Evolutionary conservation across 2,797 vertebrate genomes (phyloP), one percentile per base, ranked within the genome.

Genomic region (Triplophysa yarkandensis): DNA sequence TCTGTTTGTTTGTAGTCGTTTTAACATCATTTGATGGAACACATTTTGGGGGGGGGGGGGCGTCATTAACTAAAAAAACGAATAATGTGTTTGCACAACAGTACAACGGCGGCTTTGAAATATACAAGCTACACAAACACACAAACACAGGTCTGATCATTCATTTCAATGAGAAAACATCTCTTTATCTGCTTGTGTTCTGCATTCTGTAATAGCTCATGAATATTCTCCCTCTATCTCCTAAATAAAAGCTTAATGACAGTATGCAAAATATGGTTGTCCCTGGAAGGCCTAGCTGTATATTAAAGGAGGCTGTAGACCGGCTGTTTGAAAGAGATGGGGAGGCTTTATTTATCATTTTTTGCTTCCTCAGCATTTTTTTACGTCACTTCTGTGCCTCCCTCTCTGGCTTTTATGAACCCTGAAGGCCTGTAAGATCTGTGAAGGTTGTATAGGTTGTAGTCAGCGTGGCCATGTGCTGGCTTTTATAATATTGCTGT

Each of bases 301-400:
- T 83, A 90, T 90, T 83, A 82, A 44, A 77, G 46, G 4, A 34
- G 46, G 16, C 57, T 27, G 62, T 46, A 57, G 46, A 43, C 58
- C 1, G 2, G 21, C 52, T 11, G 16, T 52, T 17, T 57, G 79
- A 81, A 77, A 80, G 80, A 23, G 71, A 65, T 77, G 65, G 4
- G 13, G 19, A 39, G 2, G 36, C 11, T 50, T 74, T 55, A 30
- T 67, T 16, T 17, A 46, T 19, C 32, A 30, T 3, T 39, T 39
- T 57, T 77, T 84, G 86, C 87, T 77, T 80, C 10, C 74, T 90
- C 91, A 89, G 87, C 87, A 88, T 80, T 61, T 88, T 83, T 65
- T 71, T 75, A 82, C 71, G 54, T 63, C 54, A 77, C 65, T 81
- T 88, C 85, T 83, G 84, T 46, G 69, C 80, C 75, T 77, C 46